Base-by-base conservation (phyloP, 1,140 invertebrate species). In the Drosophila cardini region DNA sequence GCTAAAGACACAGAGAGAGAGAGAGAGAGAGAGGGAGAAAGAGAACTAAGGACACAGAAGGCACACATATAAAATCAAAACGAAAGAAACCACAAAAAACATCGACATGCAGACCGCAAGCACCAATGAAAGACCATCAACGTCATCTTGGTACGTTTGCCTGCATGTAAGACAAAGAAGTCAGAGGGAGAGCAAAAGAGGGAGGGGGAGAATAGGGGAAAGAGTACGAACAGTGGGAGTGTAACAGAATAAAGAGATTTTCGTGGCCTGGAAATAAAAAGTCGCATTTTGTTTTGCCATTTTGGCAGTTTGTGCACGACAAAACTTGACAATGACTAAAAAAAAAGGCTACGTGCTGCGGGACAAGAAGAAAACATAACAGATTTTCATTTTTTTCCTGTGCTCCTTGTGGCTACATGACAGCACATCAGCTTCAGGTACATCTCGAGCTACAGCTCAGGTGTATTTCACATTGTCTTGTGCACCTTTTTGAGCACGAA, bases 261-360 rank as follows among this genome's bases (percentile, higher is more conserved):
- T 42, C 61, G 36, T 53, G 61, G 36, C 61, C 63, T 56, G 63
- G 30, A 56, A 55, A 65, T 56, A 56, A 56, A 68, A 60, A 50
- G 34, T 18, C 45, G 46, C 55, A 60, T 69, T 43, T 69, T 50
- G 55, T 69, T 69, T 60, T 32, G 53, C 63, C 53, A 58, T 55
- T 60, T 65, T 65, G 70, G 60, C 70, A 68, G 50, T 69, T 74
- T 61, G 65, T 36, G 60, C 67, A 71, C 60, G 45, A 48, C 52
- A 64, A 76, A 76, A 72, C 73, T 80, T 80, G 78, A 80, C 78
- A 80, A 80, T 80, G 78, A 58, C 65, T 71, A 64, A 58, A 71
- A 64, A 52, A 52, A 9, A 52, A 9, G 2, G 2, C 53, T 63
- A 74, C 68, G 71, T 69, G 30, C 34, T 43, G 30, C 9, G 18